Conservation (phyloP, 1,140 invertebrate species). For the fruit fly (Drosophila melanogaster) region DNA sequence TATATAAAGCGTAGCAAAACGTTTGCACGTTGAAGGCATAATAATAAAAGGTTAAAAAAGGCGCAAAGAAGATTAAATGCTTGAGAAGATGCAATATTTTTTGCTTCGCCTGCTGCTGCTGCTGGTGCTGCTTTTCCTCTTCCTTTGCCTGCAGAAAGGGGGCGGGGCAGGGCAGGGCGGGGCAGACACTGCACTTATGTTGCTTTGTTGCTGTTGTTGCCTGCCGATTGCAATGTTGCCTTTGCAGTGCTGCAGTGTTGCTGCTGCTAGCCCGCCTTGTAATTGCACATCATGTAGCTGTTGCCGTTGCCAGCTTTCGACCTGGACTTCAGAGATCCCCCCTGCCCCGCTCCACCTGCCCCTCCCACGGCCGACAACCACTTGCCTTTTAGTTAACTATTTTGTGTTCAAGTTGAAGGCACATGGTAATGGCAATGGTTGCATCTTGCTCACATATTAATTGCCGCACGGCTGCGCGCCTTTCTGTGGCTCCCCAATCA, state of each 20-base stretch:
- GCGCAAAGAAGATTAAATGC: conserved; percentile 84
- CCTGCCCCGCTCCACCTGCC: neutral
- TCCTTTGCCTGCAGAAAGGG: conserved; percentile 40
- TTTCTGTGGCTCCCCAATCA: conserved; percentile 65
- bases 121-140: conserved; percentile 34
- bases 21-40: conserved; percentile 83
- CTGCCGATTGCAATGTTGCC: conserved; percentile 28
- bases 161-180: conserved; percentile 23
- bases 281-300: conserved; percentile 82
- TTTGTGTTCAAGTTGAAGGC: conserved; percentile 83
- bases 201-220: conserved; percentile 53
- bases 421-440: conserved; percentile 82
- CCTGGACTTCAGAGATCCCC: conserved; percentile 19
- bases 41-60: conserved; percentile 84
- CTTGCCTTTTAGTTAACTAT: conserved; percentile 78
- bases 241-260: conserved; percentile 29
- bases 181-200: conserved; percentile 66
- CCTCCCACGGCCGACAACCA: conserved; percentile 2
- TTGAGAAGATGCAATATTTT: conserved; percentile 83
- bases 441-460: conserved; percentile 82
- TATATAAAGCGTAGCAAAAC: conserved; percentile 79
- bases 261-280: conserved; percentile 72
- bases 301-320: conserved; percentile 62
- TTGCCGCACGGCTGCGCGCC: conserved; percentile 80
- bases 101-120: conserved; percentile 56